A percentile compares a stretch with the other conserved stretches of the same genome.
Conservation (phyloP, 37 sponge, comb jelly and placozoan genomes). For the Bolinopsis microptera region DNA sequence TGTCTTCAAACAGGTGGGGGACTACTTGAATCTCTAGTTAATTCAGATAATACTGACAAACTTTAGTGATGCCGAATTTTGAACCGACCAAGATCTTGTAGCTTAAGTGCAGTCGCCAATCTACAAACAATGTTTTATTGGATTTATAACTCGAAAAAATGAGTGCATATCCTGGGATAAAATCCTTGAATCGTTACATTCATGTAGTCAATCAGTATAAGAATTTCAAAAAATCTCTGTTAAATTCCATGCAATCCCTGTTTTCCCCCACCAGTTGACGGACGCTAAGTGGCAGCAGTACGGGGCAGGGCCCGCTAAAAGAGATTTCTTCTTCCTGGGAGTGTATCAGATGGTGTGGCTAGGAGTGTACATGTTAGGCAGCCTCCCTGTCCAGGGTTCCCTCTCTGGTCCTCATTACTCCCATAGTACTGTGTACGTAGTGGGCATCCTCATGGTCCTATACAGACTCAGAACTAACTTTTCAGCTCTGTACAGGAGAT, state of each 20-base stretch:
- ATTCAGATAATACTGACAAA: too few species aligned
- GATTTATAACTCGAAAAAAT: too few species aligned
- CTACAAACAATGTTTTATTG: too few species aligned
- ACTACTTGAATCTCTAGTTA: not conserved
- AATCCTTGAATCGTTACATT: too few species aligned
- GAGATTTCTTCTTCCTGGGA: not conserved
- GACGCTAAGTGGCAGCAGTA: not conserved
- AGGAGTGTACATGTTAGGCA: not conserved
- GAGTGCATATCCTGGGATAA: too few species aligned
- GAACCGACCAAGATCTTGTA: too few species aligned
- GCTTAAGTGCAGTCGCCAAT: too few species aligned
- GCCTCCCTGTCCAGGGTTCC: not conserved
- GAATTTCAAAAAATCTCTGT: too few species aligned
- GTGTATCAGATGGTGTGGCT: not conserved
- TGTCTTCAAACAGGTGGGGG: not conserved
- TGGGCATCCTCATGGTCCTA: not conserved
- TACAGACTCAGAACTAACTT: not conserved
- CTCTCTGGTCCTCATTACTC: not conserved
- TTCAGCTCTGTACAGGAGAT: not conserved
- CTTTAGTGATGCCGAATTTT: too few species aligned
- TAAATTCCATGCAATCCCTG: too few species aligned
- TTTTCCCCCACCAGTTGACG: not conserved
- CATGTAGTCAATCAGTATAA: too few species aligned
- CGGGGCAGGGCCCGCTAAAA: constrained; percentile 26
- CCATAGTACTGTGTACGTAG: not conserved